Base-by-base conservation (phyloP, 2,797 vertebrate species). In the Sebastes matsubarae region DNA sequence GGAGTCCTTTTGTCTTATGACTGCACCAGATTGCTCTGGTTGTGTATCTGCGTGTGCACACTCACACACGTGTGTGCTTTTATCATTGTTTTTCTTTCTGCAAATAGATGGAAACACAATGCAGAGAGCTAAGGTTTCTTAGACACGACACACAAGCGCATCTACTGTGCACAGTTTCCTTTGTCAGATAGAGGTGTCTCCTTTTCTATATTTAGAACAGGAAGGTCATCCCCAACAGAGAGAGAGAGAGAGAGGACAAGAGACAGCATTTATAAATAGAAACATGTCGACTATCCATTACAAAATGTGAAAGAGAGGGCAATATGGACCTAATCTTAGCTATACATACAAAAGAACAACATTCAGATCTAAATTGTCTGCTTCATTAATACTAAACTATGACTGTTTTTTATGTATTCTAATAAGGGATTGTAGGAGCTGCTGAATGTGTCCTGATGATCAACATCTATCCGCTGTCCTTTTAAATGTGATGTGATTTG, bases 191-290 rank as follows among this genome's bases (percentile, higher is more conserved):
- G 80, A 82, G 50, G 87, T 90, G 79, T 92, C 87, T 89, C 83
- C 89, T 86, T 80, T 78, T 89, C 88, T 93, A 89, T 90, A 88
- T 90, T 92, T 88, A 91, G 83, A 91, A 77, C 61, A 81, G 64
- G 80, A 89, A 92, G 88, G 84, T 90, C 87, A 82, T 87, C 79
- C 88, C 84, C 88, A 76, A 61, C 55, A 70, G 61, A 79, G 69
- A 66, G 67, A 55, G 68, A 55, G 83, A 76, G 59, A 18, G 59
- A 77, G 73, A 79, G 29, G 38, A 34, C 30, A 52, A 54, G 50
- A 80, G 16, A 32, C 13, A 52, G 57, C 5, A 46, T 64, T 46
- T 60, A 85, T 30, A 79, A 70, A 85, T 72, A 78, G 69, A 75
- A 83, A 69, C 36, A 50, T 24, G 18, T 18, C 2, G 8, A 72